These are phyloP conservation scores for Corvus cornix DNA, from an alignment of 2,113 vertebrate genomes.

Conservation along the genomic window DNA sequence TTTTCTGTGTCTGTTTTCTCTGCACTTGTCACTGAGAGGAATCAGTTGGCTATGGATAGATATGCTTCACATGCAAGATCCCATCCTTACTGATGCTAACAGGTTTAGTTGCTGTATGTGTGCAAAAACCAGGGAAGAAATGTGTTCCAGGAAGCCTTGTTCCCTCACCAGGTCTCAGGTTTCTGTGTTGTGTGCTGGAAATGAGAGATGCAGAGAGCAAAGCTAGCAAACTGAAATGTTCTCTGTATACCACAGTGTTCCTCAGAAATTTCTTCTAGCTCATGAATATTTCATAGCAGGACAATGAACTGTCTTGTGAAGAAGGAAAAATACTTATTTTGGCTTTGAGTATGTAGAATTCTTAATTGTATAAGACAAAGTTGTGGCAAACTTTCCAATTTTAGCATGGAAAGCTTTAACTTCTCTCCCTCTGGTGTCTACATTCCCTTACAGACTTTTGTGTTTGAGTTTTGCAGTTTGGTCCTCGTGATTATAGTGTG, in stretches of 20 bases:
- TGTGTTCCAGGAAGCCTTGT: background rate
- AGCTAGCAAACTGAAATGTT: background rate
- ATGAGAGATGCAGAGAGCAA: background rate
- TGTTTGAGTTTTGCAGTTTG: background rate
- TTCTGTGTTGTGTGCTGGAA: background rate
- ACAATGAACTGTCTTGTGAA: background rate
- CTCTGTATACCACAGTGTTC: background rate
- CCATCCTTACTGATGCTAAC: background rate
- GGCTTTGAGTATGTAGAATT: background rate
- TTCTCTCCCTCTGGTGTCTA: background rate
- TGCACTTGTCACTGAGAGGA: background rate
- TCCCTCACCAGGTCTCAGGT: accelerated
- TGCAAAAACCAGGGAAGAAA: background rate
- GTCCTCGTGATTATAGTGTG: background rate
- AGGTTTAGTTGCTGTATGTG: background rate
- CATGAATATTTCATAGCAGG: background rate
- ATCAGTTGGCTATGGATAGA: background rate
- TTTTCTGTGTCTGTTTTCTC: background rate
- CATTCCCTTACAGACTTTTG: background rate
- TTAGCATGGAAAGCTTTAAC: background rate
- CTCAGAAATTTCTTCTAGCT: background rate
- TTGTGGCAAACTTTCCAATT: background rate
- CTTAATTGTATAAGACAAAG: background rate
- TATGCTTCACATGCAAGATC: background rate
- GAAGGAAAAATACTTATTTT: background rate